Evolutionary conservation across 2,888 invertebrate genomes (phyloP), one percentile per base, ranked within the genome.

Genomic region (Mongoloraphidia duomilia): DNA sequence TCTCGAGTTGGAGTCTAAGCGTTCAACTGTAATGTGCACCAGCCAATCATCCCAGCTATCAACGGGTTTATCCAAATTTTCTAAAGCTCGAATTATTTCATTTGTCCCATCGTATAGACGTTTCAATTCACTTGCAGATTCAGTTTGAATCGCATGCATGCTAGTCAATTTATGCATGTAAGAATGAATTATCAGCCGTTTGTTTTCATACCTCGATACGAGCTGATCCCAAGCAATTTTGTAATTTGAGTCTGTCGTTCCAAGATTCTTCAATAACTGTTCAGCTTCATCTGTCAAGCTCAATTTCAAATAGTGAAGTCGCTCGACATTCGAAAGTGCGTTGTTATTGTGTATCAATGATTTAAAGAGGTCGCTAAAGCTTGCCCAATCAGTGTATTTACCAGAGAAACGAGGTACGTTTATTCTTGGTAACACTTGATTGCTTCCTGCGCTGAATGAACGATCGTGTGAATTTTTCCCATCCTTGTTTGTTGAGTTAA

Each of bases 221-320:
- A 50, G 41, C 9, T 42, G 34, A 14, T 35, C 43, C 48, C 48
- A 44, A 9, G 50, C 47, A 2, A 38, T 17, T 26, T 33, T 36
- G 37, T 47, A 50, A 44, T 50, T 48, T 2, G 10, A 33, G 3
- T 17, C 47, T 13, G 38, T 38, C 13, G 42, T n/a, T 17, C 34
- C 38, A 8, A 48, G 38, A 6, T 34, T 8, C n/a, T 48, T 36
- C 17, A 50, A 34, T 12, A 44, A 12, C 11, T 37, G 13, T n/a
- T 39, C 39, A 4, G 50, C 50, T 12, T 42, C 48, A 11, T 14
- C 43, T 14, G 9, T 38, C 13, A 50, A n/a, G 2, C 43, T 36
- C 12, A 42, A 42, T 36, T 48, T 48, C 26, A 42, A 1, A 43
- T 26, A 41, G 47, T 48, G 11, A 50, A 44, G 36, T 36, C 38